Conservation (phyloP, 1,140 invertebrate species). For the Idris sp. region DNA sequence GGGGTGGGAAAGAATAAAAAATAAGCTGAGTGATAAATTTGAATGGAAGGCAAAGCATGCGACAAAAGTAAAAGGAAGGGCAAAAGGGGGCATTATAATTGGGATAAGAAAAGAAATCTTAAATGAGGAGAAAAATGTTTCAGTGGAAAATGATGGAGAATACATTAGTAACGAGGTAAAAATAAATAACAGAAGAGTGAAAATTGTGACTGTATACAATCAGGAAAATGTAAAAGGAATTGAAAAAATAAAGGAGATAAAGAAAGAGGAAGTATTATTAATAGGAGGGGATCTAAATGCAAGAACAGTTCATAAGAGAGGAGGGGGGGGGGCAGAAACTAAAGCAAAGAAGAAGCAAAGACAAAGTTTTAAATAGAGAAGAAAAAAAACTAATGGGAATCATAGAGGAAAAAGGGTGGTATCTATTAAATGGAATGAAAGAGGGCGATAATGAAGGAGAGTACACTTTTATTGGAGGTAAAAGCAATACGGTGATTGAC, state of each 20-base stretch:
- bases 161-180: too few relatives aligned
- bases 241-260: too few relatives aligned
- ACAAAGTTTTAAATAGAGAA: conserved; percentile 12
- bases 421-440: conserved; percentile 14
- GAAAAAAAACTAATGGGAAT: conserved; percentile 9
- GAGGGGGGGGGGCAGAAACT: background rate
- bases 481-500: conserved; percentile 25
- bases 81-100: background rate
- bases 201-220: too few relatives aligned
- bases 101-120: background rate
- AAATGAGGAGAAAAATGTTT: background rate
- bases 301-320: background rate
- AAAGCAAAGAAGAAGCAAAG: conserved; percentile 6
- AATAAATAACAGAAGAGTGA: too few relatives aligned
- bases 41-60: background rate
- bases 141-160: too few relatives aligned
- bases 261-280: background rate
- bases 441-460: conserved; percentile 24
- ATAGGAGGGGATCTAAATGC: conserved; percentile 1
- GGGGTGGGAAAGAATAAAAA: background rate
- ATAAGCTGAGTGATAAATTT: background rate
- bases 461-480: conserved; percentile 20
- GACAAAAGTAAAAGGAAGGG: conserved; percentile 1
- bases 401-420: conserved; percentile 16
- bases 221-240: too few relatives aligned